Conservation (phyloP, 2,113 vertebrate species). For the Noctilio leporinus region DNA sequence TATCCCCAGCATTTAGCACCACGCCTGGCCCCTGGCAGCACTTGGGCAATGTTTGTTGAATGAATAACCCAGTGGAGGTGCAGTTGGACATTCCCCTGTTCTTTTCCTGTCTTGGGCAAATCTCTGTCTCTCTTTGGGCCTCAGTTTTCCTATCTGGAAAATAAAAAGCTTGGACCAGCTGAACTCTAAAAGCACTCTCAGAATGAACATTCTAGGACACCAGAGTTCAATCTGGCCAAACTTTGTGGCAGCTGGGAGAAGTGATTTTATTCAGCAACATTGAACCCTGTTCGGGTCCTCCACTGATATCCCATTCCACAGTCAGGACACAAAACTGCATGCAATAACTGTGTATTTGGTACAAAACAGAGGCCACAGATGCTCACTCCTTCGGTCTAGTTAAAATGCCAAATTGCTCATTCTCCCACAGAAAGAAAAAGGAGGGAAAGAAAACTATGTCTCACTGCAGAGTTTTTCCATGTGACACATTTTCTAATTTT, state of each 20-base stretch:
- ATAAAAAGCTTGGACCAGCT: neutral
- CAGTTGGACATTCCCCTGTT: neutral
- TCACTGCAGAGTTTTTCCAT: conserved; percentile 64
- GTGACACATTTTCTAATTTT: conserved; percentile 72
- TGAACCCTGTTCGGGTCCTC: neutral
- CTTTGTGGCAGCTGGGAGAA: neutral
- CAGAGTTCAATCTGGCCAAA: neutral
- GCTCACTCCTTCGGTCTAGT: neutral
- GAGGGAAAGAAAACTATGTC: neutral
- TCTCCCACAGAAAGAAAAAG: conserved; percentile 44
- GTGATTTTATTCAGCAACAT: neutral
- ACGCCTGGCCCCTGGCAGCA: neutral
- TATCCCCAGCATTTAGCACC: neutral
- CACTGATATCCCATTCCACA: neutral
- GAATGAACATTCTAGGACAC: neutral
- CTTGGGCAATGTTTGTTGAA: neutral
- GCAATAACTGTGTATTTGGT: conserved; percentile 19
- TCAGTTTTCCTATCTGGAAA: neutral
- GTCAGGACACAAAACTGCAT: neutral
- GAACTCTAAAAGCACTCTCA: neutral
- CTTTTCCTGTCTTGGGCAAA: neutral
- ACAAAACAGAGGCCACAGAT: conserved; percentile 7
- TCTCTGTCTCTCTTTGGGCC: neutral
- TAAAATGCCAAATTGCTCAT: conserved; percentile 65
- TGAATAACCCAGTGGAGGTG: neutral